phyloP scores from a whole-genome alignment of 2,797 vertebrate species.

The Prionace glauca region DNA sequence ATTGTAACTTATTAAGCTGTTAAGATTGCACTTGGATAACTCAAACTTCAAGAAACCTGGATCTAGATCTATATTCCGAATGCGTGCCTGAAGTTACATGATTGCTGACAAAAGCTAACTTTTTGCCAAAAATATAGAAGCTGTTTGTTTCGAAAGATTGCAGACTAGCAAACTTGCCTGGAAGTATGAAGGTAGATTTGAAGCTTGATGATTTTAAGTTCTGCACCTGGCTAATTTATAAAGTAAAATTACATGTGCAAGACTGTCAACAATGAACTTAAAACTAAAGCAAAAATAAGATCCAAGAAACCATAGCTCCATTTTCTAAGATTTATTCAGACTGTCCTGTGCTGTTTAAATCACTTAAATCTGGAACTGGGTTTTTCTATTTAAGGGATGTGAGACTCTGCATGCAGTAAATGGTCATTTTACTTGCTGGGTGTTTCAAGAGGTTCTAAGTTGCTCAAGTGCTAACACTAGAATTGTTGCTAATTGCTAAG shows the following conservation, averaged over 20 bases:
- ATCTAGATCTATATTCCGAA: not conserved
- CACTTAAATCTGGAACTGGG: not conserved
- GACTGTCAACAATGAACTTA: not conserved
- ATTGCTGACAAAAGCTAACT: not conserved
- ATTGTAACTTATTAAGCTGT: not conserved
- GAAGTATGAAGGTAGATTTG: not conserved
- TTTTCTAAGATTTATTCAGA: not conserved
- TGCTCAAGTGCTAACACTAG: not conserved
- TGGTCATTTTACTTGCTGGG: not conserved
- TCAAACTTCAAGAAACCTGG: not conserved
- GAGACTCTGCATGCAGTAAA: not conserved
- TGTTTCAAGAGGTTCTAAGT: not conserved
- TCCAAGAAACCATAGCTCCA: not conserved
- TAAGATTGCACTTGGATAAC: slow-evolving; percentile 4
- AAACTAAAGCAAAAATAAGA: not conserved
- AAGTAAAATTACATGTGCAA: not conserved
- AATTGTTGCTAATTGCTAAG: not conserved
- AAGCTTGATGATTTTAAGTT: not conserved
- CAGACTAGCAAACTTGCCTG: not conserved
- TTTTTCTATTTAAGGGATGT: not conserved
- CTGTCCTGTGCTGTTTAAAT: not conserved
- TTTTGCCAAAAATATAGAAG: not conserved
- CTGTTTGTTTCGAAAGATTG: not conserved
- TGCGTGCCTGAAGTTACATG: not conserved
- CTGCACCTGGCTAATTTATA: not conserved